Conservation (phyloP, 2,888 invertebrate genomes). For the Ophion ventricosus region DNA sequence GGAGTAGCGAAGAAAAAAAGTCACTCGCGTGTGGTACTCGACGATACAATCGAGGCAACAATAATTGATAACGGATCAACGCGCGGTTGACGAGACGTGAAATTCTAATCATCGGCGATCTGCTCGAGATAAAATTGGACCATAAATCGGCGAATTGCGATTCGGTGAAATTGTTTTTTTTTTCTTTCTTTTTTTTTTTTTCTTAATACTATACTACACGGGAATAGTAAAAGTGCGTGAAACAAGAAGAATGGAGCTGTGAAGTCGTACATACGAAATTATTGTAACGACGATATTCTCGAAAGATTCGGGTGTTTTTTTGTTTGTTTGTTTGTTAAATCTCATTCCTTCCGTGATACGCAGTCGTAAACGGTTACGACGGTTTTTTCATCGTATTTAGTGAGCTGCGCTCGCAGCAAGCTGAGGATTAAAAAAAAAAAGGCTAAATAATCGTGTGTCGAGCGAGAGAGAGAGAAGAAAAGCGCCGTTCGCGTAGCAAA, state of each 20-base stretch:
- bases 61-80: not conserved
- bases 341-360: not conserved
- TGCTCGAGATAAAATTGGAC: not conserved
- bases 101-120: not conserved
- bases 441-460: not conserved
- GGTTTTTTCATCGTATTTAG: not conserved
- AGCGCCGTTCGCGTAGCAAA: constrained; percentile 33
- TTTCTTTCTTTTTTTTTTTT: not conserved
- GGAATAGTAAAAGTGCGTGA: not conserved
- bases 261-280: not conserved
- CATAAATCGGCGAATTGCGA: not conserved
- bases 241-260: not conserved
- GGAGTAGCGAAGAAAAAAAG: not conserved
- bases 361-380: not conserved
- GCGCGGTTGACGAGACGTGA: not conserved
- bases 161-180: not conserved
- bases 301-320: not conserved
- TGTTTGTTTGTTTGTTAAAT: not conserved
- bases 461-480: constrained; percentile 21
- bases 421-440: not conserved
- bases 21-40: constrained; percentile 16
- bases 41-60: not conserved
- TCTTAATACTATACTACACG: not conserved
- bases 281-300: not conserved
- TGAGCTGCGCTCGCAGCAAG: not conserved